A percentile compares a stretch with the other conserved stretches of the same genome.
These are phyloP conservation scores for Petroica traversi DNA, from an alignment of 2,113 vertebrate genomes.

Conservation along the genomic window DNA sequence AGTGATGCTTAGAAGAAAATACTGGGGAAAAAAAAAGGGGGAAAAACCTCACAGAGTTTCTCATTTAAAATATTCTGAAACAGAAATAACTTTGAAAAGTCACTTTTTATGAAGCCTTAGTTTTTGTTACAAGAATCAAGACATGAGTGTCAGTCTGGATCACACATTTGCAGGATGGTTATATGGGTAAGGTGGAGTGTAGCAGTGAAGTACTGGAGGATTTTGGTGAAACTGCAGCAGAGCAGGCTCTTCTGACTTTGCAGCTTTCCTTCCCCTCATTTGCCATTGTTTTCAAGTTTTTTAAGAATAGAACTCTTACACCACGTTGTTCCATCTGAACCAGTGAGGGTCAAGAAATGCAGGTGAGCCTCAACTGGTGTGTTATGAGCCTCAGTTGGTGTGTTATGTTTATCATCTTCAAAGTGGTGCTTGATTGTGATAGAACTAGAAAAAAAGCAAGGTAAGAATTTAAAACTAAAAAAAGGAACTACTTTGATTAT, in stretches of 20 bases:
- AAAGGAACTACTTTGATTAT: neutral
- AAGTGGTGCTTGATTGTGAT: neutral
- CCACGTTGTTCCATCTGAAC: neutral
- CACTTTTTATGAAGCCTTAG: neutral
- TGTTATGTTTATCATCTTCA: neutral
- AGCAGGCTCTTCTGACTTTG: neutral
- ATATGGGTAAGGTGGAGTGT: neutral
- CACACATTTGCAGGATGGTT: neutral
- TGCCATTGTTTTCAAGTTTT: neutral
- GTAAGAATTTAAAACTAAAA: neutral
- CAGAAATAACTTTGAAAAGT: neutral
- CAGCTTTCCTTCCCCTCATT: neutral
- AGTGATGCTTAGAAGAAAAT: neutral
- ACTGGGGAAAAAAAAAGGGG: fast-evolving
- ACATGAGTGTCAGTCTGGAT: neutral
- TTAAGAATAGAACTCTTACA: neutral
- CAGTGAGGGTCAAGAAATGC: neutral
- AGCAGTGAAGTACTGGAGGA: neutral
- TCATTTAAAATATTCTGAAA: neutral
- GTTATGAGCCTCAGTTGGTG: neutral
- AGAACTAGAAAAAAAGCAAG: neutral
- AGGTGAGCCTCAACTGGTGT: neutral
- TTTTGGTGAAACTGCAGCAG: neutral
- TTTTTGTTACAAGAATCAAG: neutral
- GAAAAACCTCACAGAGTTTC: neutral